A percentile compares a stretch with the other conserved stretches of the same genome.
Conservation (phyloP, 30 jellyfish, hydroid and myxozoan genomes). For the Mastigias papua region DNA sequence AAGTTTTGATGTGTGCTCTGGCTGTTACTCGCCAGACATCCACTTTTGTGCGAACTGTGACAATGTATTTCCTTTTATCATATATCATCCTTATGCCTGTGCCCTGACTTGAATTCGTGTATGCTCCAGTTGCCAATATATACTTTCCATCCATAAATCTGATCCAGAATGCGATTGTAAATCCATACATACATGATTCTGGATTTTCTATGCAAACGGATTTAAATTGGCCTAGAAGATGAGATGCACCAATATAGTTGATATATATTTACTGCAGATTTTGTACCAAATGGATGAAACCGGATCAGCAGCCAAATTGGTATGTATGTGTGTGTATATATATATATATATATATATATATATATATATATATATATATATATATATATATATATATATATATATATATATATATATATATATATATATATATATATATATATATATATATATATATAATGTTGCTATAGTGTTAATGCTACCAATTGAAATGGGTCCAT, state of each 20-base stretch:
- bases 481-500: no score
- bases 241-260: no score
- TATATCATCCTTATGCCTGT: conserved; percentile 82
- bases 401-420: no score
- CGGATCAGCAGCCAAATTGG: no score
- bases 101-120: conserved; percentile 81
- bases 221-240: conserved; percentile 5
- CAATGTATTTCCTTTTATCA: conserved; percentile 23
- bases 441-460: no score
- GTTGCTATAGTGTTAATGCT: background rate
- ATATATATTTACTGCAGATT: no score
- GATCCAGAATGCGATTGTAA: conserved; percentile 89
- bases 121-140: conserved; percentile 86
- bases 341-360: background rate
- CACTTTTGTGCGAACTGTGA: conserved; percentile 58
- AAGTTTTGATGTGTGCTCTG: conserved; percentile 30
- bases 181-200: conserved; percentile 41
- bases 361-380: background rate
- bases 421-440: no score
- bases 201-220: conserved; percentile 61
- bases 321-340: background rate
- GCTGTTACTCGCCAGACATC: conserved; percentile 70
- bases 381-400: background rate
- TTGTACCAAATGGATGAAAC: no score
- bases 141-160: conserved; percentile 81